Base-by-base conservation (phyloP, 2,888 invertebrate species). In the Pterobdella sp. region DNA sequence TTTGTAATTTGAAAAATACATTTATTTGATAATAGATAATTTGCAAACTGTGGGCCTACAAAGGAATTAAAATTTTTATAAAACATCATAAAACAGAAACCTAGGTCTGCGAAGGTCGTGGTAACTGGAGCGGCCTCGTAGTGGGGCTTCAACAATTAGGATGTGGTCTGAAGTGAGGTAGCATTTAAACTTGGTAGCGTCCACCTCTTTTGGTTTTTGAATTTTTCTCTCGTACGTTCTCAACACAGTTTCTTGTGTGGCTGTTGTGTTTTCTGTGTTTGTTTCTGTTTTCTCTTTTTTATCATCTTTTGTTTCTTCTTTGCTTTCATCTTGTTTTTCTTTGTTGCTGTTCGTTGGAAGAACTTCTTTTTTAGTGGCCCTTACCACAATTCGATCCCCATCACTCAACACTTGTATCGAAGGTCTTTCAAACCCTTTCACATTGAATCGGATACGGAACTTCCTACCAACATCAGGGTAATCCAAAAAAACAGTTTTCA, bases 401-500 rank as follows among this genome's bases (percentile, higher is more conserved):
- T 78, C 78, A 4, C 73, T 72, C 4, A 67, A 52, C 18, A 78
- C 76, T 7, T 73, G 56, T 26, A 77, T 73, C 22, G 56, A 74
- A n/a, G 73, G 56, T 4, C 68, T 72, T 3, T 75, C 76, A 65
- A 68, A 78, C 0, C 69, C 72, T 14, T 32, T 66, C n/a, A 75
- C 72, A 72, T 78, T 75, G 72, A 78, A 78, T 10, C 77, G 60
- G 42, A 78, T 65, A 70, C 76, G 75, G 69, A 75, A 78, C 31
- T 74, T 73, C 18, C 77, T 74, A 4, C 76, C 75, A 18, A 69
- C 74, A 31, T 77, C 77, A 1, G 78, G 77, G 32, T 76, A 75
- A 18, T 78, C 78, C 64, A 77, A 37, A 72, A 77, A 75, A 29
- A 77, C 42, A 4, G 78, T 78, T 66, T 73, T 75, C 78, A 78